Evolutionary conservation across 2,888 invertebrate genomes (phyloP).

Genomic region (Thecocarcelia acutangulata): DNA sequence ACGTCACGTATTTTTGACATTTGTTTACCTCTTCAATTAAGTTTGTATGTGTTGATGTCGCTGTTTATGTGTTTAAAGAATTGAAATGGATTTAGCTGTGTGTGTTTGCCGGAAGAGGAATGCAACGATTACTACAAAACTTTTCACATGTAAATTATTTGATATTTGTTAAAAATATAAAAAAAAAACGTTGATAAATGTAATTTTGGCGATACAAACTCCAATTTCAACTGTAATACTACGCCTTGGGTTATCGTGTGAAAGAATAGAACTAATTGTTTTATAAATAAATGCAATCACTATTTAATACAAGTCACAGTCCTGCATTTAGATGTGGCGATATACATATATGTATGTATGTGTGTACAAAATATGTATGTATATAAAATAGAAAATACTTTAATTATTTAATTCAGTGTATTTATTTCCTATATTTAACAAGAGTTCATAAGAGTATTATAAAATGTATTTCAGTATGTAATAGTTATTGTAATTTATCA

Average conservation of each 20-base stretch:
- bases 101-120: constrained; percentile 62
- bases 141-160: constrained; percentile 53
- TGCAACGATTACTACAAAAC: constrained; percentile 22
- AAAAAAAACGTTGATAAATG: not conserved
- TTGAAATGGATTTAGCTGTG: constrained; percentile 8
- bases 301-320: no score
- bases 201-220: constrained; percentile 6
- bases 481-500: no score
- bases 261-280: constrained; percentile 9
- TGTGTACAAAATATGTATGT: no score
- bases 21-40: constrained; percentile 68
- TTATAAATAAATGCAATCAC: not conserved
- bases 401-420: no score
- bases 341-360: no score
- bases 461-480: no score
- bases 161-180: constrained; percentile 31
- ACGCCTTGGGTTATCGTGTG: not conserved
- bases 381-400: no score
- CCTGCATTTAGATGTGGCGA: no score
- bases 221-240: constrained; percentile 17
- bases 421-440: no score
- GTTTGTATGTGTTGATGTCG: constrained; percentile 42
- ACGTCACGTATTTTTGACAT: constrained; percentile 67
- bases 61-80: constrained; percentile 19
- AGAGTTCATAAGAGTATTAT: no score